A percentile compares a stretch with the other conserved stretches of the same genome.
These are phyloP conservation scores for Butorides virescens DNA, from an alignment of 2,113 vertebrate genomes.

Conservation along the genomic window DNA sequence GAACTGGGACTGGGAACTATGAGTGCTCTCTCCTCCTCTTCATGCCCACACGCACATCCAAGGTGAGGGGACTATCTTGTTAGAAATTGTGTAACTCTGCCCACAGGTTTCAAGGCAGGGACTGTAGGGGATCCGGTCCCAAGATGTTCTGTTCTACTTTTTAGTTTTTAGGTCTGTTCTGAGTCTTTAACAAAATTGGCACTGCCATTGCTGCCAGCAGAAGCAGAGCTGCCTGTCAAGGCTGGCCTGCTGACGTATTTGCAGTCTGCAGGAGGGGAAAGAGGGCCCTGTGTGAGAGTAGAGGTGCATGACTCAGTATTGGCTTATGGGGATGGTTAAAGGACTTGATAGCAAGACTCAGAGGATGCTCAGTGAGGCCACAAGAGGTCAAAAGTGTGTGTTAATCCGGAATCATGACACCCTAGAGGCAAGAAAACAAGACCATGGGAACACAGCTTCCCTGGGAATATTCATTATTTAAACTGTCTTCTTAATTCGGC, in stretches of 20 bases:
- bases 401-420: neutral
- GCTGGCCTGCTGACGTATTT: neutral
- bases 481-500: neutral
- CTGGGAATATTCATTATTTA: neutral
- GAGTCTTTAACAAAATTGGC: neutral
- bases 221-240: neutral
- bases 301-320: neutral
- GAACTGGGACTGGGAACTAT: neutral
- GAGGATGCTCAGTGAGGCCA: neutral
- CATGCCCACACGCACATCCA: rapidly evolving
- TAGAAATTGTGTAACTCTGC: neutral
- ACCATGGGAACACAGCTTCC: neutral
- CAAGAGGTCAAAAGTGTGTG: neutral
- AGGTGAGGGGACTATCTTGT: neutral
- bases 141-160: neutral
- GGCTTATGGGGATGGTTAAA: neutral
- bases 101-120: neutral
- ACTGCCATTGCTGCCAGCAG: neutral
- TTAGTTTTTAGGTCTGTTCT: neutral
- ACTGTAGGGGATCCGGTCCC: neutral
- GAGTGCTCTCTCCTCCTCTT: neutral
- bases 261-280: neutral
- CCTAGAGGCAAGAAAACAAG: neutral
- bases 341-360: neutral
- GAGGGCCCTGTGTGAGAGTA: neutral